Conservation (phyloP, 1,140 invertebrate genomes). For the Sarcophaga peregrina region DNA sequence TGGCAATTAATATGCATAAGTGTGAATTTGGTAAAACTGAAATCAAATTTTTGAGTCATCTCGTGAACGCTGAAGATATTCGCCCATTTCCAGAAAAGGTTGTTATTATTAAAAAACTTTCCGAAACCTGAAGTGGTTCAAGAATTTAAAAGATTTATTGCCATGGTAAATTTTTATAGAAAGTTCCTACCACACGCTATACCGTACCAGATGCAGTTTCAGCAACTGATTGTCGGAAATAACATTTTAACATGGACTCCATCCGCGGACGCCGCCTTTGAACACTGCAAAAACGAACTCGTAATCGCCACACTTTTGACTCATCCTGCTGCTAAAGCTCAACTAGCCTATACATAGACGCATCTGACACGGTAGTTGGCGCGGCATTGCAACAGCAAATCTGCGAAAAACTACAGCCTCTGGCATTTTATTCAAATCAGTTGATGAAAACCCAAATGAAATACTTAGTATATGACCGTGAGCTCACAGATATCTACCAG, state of each 20-base stretch:
- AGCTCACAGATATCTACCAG: slow-evolving; percentile 50
- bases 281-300: no score
- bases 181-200: no score
- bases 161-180: background rate
- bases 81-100: background rate
- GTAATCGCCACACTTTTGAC: no score
- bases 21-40: background rate
- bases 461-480: slow-evolving; percentile 47
- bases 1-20: background rate
- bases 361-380: slow-evolving; percentile 53
- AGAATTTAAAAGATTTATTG: slow-evolving; percentile 4
- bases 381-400: slow-evolving; percentile 62
- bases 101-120: background rate
- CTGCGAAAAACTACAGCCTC: slow-evolving; percentile 52
- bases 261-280: no score
- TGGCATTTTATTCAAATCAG: slow-evolving; percentile 55
- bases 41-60: background rate
- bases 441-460: slow-evolving; percentile 46
- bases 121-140: background rate
- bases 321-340: no score
- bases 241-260: background rate
- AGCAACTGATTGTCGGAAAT: background rate
- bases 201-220: background rate
- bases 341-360: no score
- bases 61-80: background rate